Evolutionary conservation across 2,888 invertebrate genomes (phyloP).

Genomic region (Cheilosia variabilis): DNA sequence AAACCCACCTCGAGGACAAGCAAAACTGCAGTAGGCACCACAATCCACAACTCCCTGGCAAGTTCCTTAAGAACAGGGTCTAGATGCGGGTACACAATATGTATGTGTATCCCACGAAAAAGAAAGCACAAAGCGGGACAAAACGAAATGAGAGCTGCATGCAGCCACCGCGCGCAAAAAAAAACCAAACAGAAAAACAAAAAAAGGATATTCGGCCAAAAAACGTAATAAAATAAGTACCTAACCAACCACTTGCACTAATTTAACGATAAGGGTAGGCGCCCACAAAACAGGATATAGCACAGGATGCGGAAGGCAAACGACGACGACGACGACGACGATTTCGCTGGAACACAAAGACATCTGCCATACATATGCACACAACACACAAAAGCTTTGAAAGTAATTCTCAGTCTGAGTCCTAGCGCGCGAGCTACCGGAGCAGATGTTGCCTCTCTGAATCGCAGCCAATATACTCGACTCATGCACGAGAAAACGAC

Average conservation of each 20-base stretch:
- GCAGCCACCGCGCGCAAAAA: slow-evolving; percentile 5
- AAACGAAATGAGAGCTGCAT: slow-evolving; percentile 33
- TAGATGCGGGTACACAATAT: background rate
- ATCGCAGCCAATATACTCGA: slow-evolving; percentile 74
- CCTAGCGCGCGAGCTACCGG: slow-evolving; percentile 46
- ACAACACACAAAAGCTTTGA: slow-evolving; percentile 60
- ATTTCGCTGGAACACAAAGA: slow-evolving; percentile 55
- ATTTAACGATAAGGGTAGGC: slow-evolving; percentile 76
- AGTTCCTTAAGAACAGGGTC: slow-evolving; percentile 28
- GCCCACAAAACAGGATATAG: slow-evolving; percentile 74
- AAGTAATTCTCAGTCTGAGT: slow-evolving; percentile 51
- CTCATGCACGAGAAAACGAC: slow-evolving; percentile 27
- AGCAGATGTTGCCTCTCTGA: slow-evolving; percentile 75
- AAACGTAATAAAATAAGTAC: slow-evolving; percentile 75
- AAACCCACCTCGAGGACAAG: slow-evolving; percentile 10
- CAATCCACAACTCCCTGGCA: background rate
- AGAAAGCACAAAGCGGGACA: background rate
- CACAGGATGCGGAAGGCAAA: slow-evolving; percentile 71
- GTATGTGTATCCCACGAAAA: background rate
- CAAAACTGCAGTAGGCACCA: slow-evolving; percentile 18
- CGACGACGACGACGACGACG: slow-evolving; percentile 18
- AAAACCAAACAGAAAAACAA: slow-evolving; percentile 1
- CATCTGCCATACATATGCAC: slow-evolving; percentile 9
- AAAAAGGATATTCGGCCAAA: slow-evolving; percentile 21
- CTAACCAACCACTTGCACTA: slow-evolving; percentile 76